Conservation (phyloP, 1,140 invertebrate genomes). For the Sycobia sp. region DNA sequence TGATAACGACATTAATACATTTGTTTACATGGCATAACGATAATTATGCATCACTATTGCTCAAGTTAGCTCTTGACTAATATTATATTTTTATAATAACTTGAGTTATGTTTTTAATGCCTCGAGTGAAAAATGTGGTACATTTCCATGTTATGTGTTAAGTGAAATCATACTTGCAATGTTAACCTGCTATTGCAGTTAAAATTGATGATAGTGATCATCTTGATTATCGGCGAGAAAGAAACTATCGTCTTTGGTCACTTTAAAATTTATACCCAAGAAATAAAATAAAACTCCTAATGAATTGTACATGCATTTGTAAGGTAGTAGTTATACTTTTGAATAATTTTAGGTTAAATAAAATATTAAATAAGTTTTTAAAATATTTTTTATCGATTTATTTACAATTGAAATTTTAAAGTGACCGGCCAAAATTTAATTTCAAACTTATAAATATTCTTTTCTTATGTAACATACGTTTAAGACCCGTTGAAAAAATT, state of each 20-base stretch:
- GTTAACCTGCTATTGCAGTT: not conserved
- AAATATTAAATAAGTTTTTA: slow-evolving; percentile 13
- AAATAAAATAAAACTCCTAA: slow-evolving; percentile 4
- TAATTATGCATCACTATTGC: slow-evolving; percentile 35
- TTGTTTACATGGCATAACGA: slow-evolving; percentile 94
- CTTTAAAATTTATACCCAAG: slow-evolving; percentile 21
- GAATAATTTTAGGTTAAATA: slow-evolving; percentile 26
- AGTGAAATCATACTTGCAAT: slow-evolving; percentile 11
- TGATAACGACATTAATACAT: slow-evolving; percentile 96
- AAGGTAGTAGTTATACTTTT: slow-evolving; percentile 22
- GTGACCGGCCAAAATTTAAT: slow-evolving; percentile 1
- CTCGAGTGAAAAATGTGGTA: slow-evolving; percentile 11
- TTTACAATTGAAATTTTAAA: slow-evolving; percentile 27
- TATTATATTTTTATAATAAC: slow-evolving; percentile 38
- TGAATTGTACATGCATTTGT: slow-evolving; percentile 19
- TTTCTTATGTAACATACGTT: slow-evolving; percentile 10
- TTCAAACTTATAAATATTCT: slow-evolving; percentile 8
- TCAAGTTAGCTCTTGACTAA: slow-evolving; percentile 27
- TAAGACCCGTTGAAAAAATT: slow-evolving; percentile 5
- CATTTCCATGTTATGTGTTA: slow-evolving; percentile 12
- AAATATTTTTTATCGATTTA: slow-evolving; percentile 18
- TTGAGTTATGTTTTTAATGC: slow-evolving; percentile 12
- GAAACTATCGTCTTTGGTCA: slow-evolving; percentile 6
- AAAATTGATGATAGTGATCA: slow-evolving; percentile 9
- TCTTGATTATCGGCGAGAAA: slow-evolving; percentile 7